These are phyloP conservation scores for Campylomormyrus tamandua DNA, from an alignment of 2,113 vertebrate species.

Conservation along the genomic window DNA sequence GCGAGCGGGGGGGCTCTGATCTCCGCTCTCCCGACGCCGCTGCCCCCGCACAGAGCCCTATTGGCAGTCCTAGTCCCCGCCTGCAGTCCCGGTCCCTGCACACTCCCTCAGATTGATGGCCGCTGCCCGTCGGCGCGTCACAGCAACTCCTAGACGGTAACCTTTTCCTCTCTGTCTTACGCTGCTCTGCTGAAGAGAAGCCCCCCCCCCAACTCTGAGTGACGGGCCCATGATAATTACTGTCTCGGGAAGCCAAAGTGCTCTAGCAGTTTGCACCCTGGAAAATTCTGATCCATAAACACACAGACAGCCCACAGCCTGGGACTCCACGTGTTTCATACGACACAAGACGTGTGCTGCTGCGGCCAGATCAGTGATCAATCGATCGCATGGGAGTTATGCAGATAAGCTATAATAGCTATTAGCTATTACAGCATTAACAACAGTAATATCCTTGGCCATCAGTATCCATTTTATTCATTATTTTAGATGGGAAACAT, in stretches of 20 bases:
- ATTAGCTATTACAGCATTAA: background rate
- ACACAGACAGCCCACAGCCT: background rate
- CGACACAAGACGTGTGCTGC: background rate
- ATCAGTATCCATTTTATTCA: constrained; percentile 1
- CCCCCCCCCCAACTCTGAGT: background rate
- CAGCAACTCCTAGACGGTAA: background rate
- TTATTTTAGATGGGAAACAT: background rate
- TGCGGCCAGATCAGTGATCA: background rate
- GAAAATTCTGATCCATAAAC: background rate
- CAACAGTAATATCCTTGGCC: constrained; percentile 8
- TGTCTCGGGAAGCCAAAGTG: background rate
- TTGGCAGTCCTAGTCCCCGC: background rate
- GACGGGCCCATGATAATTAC: constrained; percentile 1
- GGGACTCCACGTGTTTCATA: no score
- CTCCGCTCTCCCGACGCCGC: background rate
- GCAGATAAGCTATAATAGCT: background rate
- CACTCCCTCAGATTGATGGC: background rate
- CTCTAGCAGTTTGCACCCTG: background rate
- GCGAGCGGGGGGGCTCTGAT: background rate
- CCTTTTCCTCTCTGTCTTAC: background rate
- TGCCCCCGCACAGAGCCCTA: background rate
- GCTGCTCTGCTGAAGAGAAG: background rate
- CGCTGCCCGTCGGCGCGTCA: background rate
- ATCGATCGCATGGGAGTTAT: constrained; percentile 1
- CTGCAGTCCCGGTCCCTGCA: background rate